phyloP scores from a whole-genome alignment of 2,888 invertebrate species.

The Exocentrus adspersus region DNA sequence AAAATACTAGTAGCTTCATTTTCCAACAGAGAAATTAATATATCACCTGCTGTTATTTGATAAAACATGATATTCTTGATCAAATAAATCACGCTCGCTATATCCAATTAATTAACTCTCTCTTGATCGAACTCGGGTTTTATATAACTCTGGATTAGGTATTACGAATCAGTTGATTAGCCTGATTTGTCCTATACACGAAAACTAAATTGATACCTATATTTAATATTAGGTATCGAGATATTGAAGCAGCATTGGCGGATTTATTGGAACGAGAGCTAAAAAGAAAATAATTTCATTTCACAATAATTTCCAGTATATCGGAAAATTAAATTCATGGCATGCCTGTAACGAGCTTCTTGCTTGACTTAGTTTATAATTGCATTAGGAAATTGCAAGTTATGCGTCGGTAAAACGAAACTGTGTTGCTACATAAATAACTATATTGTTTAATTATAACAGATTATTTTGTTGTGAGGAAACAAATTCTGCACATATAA shows the following conservation, averaged over 20 bases:
- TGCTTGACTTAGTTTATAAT: too few species aligned
- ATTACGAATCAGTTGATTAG: not conserved
- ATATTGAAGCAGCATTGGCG: not conserved
- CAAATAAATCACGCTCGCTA: too few species aligned
- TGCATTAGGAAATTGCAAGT: not conserved
- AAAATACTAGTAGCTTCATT: too few species aligned
- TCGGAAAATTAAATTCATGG: too few species aligned
- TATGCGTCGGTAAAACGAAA: not conserved
- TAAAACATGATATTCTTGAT: too few species aligned
- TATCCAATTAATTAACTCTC: not conserved
- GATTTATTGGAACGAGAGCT: too few species aligned
- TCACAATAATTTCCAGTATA: too few species aligned
- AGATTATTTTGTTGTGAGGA: not conserved
- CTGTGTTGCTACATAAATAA: not conserved
- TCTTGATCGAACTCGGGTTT: not conserved
- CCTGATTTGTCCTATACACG: not conserved
- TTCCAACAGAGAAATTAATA: too few species aligned
- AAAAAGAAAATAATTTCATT: too few species aligned
- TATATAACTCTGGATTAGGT: not conserved
- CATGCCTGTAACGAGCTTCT: too few species aligned
- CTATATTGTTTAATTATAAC: slow-evolving; percentile 1
- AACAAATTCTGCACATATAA: not conserved
- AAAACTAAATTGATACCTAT: not conserved
- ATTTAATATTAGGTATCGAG: not conserved
- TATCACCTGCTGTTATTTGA: too few species aligned